These are phyloP conservation scores for Rhodophaea formosa DNA, from an alignment of 2,888 invertebrate species.

Conservation along the genomic window DNA sequence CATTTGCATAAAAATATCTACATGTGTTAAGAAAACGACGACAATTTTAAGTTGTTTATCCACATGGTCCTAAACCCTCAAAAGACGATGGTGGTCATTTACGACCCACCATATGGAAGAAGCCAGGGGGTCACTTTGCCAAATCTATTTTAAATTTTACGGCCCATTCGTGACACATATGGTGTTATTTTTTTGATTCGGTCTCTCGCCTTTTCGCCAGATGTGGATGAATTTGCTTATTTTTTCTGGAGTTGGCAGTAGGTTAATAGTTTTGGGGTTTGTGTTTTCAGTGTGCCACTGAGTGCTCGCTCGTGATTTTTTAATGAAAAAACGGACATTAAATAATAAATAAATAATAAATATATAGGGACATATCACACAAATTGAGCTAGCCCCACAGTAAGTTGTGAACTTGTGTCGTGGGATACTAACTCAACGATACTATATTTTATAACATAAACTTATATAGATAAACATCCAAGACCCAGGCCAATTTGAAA, in stretches of 20 bases:
- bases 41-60: conserved; percentile 42
- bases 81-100: conserved; percentile 29
- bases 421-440: too few species aligned
- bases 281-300: not conserved
- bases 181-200: conserved; percentile 33
- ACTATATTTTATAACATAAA: too few species aligned
- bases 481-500: too few species aligned
- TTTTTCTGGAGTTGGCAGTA: not conserved
- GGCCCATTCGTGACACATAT: conserved; percentile 46
- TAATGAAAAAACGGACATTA: too few species aligned
- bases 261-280: not conserved
- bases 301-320: too few species aligned
- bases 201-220: conserved; percentile 32
- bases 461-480: too few species aligned
- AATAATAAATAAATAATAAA: too few species aligned
- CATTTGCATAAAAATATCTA: not conserved
- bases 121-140: conserved; percentile 46
- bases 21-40: not conserved
- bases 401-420: too few species aligned
- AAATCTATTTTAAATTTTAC: conserved; percentile 43
- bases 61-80: conserved; percentile 40
- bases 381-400: too few species aligned
- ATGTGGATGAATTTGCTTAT: conserved; percentile 18
- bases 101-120: conserved; percentile 41
- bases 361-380: too few species aligned